Conservation (phyloP, 2,113 vertebrate genomes). For the Natator depressus region DNA sequence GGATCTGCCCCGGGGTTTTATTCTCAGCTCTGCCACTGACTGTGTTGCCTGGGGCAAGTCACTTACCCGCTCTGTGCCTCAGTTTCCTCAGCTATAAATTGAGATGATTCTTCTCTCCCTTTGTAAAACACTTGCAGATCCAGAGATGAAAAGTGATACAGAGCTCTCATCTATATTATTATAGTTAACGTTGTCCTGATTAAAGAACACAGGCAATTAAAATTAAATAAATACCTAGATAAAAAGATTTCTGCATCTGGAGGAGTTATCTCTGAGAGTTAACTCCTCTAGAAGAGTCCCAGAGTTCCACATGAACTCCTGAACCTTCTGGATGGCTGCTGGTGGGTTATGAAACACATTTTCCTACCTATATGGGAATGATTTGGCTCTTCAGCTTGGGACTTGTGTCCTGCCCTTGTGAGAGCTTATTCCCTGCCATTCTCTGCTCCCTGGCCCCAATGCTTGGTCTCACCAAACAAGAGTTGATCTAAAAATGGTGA, state of each 20-base stretch:
- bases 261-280: not conserved
- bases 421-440: not conserved
- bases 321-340: not conserved
- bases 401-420: not conserved
- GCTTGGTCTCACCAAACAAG: not conserved
- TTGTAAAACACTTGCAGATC: not conserved
- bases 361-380: not conserved
- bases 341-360: not conserved
- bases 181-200: not conserved
- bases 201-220: not conserved
- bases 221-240: not conserved
- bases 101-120: not conserved
- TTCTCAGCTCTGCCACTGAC: not conserved
- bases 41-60: not conserved
- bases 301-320: not conserved
- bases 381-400: not conserved
- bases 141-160: not conserved
- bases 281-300: not conserved
- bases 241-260: not conserved
- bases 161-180: not conserved
- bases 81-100: not conserved
- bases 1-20: not conserved
- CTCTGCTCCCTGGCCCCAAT: not conserved
- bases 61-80: not conserved
- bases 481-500: not conserved